These are phyloP conservation scores for Tillus elongatus DNA, from an alignment of 2,888 invertebrate species.

Conservation along the genomic window DNA sequence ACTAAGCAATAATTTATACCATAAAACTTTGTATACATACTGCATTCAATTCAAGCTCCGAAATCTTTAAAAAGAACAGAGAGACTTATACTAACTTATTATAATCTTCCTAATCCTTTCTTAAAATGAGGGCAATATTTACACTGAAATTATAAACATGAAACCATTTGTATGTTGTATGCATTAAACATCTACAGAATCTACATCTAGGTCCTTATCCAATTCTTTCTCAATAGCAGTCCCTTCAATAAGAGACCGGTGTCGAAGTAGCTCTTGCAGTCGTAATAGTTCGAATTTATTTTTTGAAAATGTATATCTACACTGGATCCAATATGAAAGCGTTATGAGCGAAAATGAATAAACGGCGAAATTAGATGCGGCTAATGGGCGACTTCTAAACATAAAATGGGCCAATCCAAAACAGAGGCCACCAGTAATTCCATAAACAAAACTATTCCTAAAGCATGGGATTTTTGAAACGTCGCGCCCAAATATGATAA, in stretches of 20 bases:
- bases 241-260: conserved; percentile 55
- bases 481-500: conserved; percentile 61
- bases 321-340: conserved; percentile 58
- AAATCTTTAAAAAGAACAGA: too few relatives aligned
- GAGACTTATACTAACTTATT: too few relatives aligned
- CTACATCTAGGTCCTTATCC: too few relatives aligned
- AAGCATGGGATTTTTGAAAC: conserved; percentile 72
- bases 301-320: conserved; percentile 60
- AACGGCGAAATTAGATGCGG: conserved; percentile 58
- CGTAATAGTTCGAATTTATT: conserved; percentile 56
- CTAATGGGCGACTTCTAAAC: conserved; percentile 58
- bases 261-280: conserved; percentile 52
- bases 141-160: too few relatives aligned
- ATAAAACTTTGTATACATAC: too few relatives aligned
- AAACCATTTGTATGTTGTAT: too few relatives aligned
- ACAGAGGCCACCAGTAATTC: conserved; percentile 60
- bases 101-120: too few relatives aligned
- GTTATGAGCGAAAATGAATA: conserved; percentile 57
- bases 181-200: too few relatives aligned
- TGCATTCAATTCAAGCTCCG: too few relatives aligned
- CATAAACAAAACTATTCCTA: conserved; percentile 65
- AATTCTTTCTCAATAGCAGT: conserved; percentile 44
- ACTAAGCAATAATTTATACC: too few relatives aligned
- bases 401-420: conserved; percentile 61
- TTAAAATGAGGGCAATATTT: too few relatives aligned